Evolutionary conservation across 2,888 invertebrate genomes (phyloP).

Genomic region (Phaonia tiefii): DNA sequence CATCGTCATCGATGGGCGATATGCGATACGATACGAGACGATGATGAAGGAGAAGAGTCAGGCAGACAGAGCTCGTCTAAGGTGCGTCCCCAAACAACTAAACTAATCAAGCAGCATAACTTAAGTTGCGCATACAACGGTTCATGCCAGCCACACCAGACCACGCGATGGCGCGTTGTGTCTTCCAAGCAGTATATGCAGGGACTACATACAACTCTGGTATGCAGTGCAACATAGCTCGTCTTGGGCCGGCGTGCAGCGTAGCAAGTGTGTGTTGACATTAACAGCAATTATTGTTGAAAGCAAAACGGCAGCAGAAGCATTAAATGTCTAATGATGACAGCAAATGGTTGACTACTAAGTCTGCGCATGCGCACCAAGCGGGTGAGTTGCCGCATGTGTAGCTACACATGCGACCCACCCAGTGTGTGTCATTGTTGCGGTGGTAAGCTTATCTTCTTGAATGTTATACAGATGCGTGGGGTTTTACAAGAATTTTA

Average conservation of each 20-base stretch:
- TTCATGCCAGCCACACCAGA: conserved; percentile 6
- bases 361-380: not conserved
- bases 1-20: not conserved
- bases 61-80: conserved; percentile 35
- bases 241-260: not conserved
- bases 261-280: conserved; percentile 47
- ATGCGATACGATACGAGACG: not conserved
- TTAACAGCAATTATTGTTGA: conserved; percentile 46
- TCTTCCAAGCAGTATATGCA: not conserved
- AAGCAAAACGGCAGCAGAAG: conserved; percentile 35
- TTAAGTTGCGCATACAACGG: conserved; percentile 9
- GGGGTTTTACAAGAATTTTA: too few relatives aligned
- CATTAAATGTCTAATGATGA: conserved; percentile 36
- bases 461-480: not conserved
- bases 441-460: not conserved
- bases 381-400: too few relatives aligned
- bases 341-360: conserved; percentile 16
- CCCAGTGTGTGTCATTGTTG: not conserved
- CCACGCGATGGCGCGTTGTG: not conserved
- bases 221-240: not conserved
- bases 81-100: conserved; percentile 45
- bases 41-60: not conserved
- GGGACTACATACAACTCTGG: not conserved
- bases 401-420: too few relatives aligned
- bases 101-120: conserved; percentile 37